Percentiles rank a stretch among this genome's conserved stretches.
phyloP scores from a whole-genome alignment of 2,797 vertebrate genomes.

The Macrochelys suwanniensis region DNA sequence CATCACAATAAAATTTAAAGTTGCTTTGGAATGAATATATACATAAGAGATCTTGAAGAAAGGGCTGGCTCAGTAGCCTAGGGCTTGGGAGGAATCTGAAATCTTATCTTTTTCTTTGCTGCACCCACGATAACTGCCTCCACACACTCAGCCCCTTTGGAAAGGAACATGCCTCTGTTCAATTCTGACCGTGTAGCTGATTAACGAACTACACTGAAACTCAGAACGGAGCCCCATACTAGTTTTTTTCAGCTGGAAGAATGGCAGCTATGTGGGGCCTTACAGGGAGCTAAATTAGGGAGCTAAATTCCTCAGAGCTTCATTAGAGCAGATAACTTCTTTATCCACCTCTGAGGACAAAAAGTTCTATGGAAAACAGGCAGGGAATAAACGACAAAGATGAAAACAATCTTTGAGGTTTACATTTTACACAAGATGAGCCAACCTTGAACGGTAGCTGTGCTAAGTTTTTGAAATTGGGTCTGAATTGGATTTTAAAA shows the following conservation, averaged over 20 bases:
- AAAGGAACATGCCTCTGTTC: not conserved
- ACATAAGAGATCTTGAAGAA: not conserved
- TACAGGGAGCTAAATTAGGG: not conserved
- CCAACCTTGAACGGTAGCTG: not conserved
- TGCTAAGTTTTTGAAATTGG: slow-evolving; percentile 20
- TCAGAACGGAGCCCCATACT: not conserved
- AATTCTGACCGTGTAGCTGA: not conserved
- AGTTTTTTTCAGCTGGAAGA: not conserved
- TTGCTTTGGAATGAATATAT: not conserved
- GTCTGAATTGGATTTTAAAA: slow-evolving; percentile 50
- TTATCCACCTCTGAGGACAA: not conserved
- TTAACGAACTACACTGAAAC: not conserved
- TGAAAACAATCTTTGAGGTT: not conserved
- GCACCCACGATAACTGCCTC: not conserved
- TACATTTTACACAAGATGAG: not conserved
- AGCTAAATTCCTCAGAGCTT: not conserved
- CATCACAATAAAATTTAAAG: not conserved
- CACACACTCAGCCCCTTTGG: not conserved
- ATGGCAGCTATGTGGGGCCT: not conserved
- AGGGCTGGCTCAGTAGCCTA: not conserved
- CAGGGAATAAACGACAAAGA: slow-evolving; percentile 34
- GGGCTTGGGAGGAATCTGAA: not conserved
- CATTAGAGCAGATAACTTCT: not conserved
- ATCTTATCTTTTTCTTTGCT: not conserved
- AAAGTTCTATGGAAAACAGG: not conserved